A percentile compares a stretch with the other conserved stretches of the same genome.
phyloP scores from a whole-genome alignment of 2,113 vertebrate species.

The Litocranius walleri region DNA sequence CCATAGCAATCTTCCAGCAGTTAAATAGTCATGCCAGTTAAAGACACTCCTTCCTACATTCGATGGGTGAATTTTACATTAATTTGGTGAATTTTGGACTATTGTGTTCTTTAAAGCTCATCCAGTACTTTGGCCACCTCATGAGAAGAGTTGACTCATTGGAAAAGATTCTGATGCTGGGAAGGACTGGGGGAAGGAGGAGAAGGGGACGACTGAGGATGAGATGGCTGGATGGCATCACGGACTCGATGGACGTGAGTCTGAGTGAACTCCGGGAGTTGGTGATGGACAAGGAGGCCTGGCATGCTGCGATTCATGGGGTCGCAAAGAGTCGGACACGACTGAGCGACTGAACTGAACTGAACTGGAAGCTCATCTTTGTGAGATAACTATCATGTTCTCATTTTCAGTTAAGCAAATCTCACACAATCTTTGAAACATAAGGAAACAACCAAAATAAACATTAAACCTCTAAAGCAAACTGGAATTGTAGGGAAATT shows the following conservation, averaged over 20 bases:
- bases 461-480: not conserved
- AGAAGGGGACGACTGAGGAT: too few species aligned
- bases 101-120: not conserved
- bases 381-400: not conserved
- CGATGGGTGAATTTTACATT: not conserved
- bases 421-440: not conserved
- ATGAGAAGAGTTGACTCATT: too few species aligned
- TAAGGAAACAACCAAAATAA: slow-evolving; percentile 16
- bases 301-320: too few species aligned
- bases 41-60: not conserved
- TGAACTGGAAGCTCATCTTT: not conserved
- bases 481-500: not conserved
- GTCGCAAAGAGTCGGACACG: too few species aligned
- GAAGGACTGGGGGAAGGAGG: too few species aligned
- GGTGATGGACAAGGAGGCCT: too few species aligned
- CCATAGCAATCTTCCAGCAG: not conserved
- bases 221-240: too few species aligned
- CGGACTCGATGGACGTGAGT: too few species aligned
- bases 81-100: not conserved
- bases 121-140: not conserved
- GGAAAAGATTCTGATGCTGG: too few species aligned
- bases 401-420: slow-evolving; percentile 40
- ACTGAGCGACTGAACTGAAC: too few species aligned
- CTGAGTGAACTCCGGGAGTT: too few species aligned
- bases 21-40: not conserved